Base-by-base conservation (phyloP, 2,797 vertebrate genomes). In the Coilia nasus region DNA sequence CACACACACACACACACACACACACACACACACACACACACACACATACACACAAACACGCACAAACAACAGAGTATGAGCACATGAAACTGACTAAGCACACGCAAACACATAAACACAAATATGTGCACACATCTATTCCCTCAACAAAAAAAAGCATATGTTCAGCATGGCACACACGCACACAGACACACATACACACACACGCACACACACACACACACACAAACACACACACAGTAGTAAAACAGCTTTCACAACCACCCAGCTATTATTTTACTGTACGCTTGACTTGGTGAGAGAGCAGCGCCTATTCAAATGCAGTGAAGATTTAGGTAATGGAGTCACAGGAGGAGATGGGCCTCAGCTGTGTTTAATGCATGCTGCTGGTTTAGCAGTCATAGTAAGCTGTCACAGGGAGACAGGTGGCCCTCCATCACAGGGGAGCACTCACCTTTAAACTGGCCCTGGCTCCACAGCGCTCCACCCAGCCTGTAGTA, bases 101-200 rank as follows among this genome's bases (percentile, higher is more conserved):
- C 64, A 21, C 21, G 59, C 10, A 78, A 19, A 82, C 2, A 87
- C 67, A 86, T 23, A 44, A 64, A 28, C 60, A 88, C 80, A 85
- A 56, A 14, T 14, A 54, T 14, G 14, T 54, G 50, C 50, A 54
- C 50, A 14, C 50, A 54, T 41, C 35, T 41, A 41, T 41, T 41
- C 35, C 35, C 35, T 41, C 35, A 54, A 9, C 50, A 54, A 9
- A 54, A 54, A 9, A 54, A 14, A 54, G 7, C 50, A 54, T 54
- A 54, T 54, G 35, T 41, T 41, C 35, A 41, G 35, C 2, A 41
- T 41, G 35, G 83, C 88, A 87, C 82, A 71, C 78, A 84, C 57
- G 87, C 84, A 78, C 86, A 62, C 85, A 89, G n/a, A 60, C 28
- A 83, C 71, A 41, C 35, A 5, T 67, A 88, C 35, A 62, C 44